Evolutionary conservation across 2,888 invertebrate genomes (phyloP).

Genomic region (Drosophila multiciliata): DNA sequence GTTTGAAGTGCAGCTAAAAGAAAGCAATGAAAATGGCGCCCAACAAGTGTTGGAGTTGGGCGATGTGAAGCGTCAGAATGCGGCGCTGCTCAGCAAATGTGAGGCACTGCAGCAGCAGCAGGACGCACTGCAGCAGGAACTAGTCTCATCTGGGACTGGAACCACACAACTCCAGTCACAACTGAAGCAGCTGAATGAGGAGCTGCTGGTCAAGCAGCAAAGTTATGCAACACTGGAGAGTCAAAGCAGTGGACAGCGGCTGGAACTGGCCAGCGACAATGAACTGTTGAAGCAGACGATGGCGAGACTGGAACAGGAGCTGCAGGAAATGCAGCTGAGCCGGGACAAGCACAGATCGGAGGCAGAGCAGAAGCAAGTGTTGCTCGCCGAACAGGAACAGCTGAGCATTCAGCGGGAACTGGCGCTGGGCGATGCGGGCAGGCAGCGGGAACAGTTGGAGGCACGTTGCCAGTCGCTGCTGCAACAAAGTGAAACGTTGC

Average conservation of each 20-base stretch:
- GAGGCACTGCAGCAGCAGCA: slow-evolving; percentile 57
- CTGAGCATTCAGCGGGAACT: slow-evolving; percentile 86
- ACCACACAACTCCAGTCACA: slow-evolving; percentile 55
- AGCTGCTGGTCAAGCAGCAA: slow-evolving; percentile 66
- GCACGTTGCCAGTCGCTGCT: slow-evolving; percentile 87
- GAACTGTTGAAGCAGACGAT: slow-evolving; percentile 70
- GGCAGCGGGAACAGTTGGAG: slow-evolving; percentile 86
- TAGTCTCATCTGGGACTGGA: slow-evolving; percentile 72
- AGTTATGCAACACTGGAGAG: slow-evolving; percentile 51
- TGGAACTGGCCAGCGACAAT: slow-evolving; percentile 69
- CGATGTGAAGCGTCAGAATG: slow-evolving; percentile 67
- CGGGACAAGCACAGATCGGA: slow-evolving; percentile 82
- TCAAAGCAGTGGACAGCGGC: slow-evolving; percentile 51
- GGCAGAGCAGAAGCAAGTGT: slow-evolving; percentile 80
- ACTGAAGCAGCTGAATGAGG: slow-evolving; percentile 79
- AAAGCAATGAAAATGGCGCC: slow-evolving; percentile 44
- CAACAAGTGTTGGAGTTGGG: slow-evolving; percentile 78
- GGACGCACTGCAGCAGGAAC: slow-evolving; percentile 83
- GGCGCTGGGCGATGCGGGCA: slow-evolving; percentile 87
- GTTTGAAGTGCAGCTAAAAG: slow-evolving; percentile 59
- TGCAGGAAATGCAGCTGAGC: slow-evolving; percentile 73
- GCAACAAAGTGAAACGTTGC: slow-evolving; percentile 87
- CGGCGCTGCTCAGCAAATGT: slow-evolving; percentile 59
- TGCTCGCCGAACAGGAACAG: slow-evolving; percentile 77
- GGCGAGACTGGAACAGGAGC: slow-evolving; percentile 80